Evolutionary conservation across 2,888 invertebrate genomes (phyloP), one percentile per base, ranked within the genome.

Genomic region (Agonopterix heracliana): DNA sequence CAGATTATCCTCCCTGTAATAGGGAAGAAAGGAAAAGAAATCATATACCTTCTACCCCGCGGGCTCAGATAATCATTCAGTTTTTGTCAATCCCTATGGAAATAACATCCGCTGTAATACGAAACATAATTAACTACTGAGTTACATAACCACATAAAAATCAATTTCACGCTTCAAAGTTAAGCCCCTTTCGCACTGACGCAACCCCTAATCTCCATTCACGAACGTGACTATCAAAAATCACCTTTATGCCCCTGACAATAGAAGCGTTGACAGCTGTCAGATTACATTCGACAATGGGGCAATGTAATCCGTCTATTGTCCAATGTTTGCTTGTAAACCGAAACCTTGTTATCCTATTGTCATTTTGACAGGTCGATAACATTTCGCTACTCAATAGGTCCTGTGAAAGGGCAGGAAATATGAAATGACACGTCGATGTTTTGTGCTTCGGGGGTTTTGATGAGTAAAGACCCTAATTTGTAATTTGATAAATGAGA

Each of bases 321-420:
- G 26, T 26, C 5, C 7, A 7, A 26, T 68, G 68, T 65, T 42
- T 60, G 60, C 57, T 52, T 59, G 71, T 68, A 69, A 71, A 55
- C 57, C 54, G 68, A 69, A 61, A 68, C 59, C 65, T 68, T 66
- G 69, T 71, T 68, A 66, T 64, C 56, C 64, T 54, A 62, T 67
- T 61, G 66, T 65, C 57, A 56, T 58, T 60, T 58, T 64, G 68
- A 68, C 66, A 64, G 60, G 36, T 55, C 58, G 59, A 57, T 56
- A 57, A 54, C 5, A 26, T 26, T 7, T 26, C 40, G 40, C 13
- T n/a, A 41, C 11, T 41, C 48, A 48, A 45, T 51, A 45, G 38
- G 45, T 12, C 41, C 26, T 13, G 34, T 52, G 51, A 57, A 62
- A 50, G 53, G 54, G 53, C 54, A 56, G 62, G 63, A 61, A 57